These are phyloP conservation scores for Oenanthe oenanthe DNA, from an alignment of 2,113 vertebrate genomes.

Conservation along the genomic window DNA sequence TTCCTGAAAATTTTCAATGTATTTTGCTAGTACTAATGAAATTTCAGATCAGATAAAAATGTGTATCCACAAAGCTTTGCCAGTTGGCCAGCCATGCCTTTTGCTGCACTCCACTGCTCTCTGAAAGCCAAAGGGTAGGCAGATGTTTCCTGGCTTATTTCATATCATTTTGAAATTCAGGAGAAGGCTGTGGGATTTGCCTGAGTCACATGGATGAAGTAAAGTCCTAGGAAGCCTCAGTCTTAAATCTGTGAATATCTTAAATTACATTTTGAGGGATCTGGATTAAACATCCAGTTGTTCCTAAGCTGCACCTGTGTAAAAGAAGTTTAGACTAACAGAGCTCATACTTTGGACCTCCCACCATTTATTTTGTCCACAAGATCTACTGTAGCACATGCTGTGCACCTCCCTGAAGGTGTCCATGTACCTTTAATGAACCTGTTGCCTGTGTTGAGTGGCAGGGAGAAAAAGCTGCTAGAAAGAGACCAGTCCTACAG, in stretches of 20 bases:
- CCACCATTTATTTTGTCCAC: background rate
- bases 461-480: background rate
- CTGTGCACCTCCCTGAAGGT: background rate
- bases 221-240: background rate
- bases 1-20: background rate
- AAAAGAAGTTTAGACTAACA: background rate
- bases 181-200: background rate
- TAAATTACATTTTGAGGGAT: background rate
- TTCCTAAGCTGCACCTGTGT: background rate
- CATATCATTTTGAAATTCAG: background rate
- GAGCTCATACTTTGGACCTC: background rate
- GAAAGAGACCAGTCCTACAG: background rate
- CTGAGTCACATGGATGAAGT: background rate
- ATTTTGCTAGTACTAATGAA: background rate
- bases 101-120: background rate
- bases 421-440: background rate
- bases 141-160: background rate
- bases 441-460: background rate
- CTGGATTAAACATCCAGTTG: background rate
- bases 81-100: background rate
- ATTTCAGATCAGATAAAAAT: background rate
- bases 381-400: background rate
- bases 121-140: background rate
- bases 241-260: background rate
- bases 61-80: background rate